phyloP scores from a whole-genome alignment of 2,797 vertebrate species.

The Miichthys miiuy region DNA sequence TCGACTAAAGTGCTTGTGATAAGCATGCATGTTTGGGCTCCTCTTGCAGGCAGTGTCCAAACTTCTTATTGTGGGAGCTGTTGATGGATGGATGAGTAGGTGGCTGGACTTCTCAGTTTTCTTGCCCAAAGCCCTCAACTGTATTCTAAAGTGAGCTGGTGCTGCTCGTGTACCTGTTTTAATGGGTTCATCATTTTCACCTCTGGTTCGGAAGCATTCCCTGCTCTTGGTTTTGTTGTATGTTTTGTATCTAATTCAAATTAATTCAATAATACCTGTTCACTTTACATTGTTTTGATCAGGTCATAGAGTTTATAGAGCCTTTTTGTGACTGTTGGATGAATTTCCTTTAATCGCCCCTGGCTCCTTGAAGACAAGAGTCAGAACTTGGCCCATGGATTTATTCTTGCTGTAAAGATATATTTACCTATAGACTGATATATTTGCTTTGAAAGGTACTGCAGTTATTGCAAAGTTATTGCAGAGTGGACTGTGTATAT shows the following conservation, averaged over 20 bases:
- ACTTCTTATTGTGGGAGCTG: slow-evolving; percentile 8
- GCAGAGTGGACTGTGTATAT: slow-evolving; percentile 77
- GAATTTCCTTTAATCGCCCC: slow-evolving; percentile 4
- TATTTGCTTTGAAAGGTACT: slow-evolving; percentile 77
- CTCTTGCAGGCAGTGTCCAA: slow-evolving; percentile 16
- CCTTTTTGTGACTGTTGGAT: slow-evolving; percentile 38
- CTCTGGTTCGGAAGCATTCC: slow-evolving; percentile 31
- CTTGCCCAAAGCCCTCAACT: slow-evolving; percentile 22
- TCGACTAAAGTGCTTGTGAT: background rate
- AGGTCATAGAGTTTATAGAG: slow-evolving; percentile 44
- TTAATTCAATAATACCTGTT: slow-evolving; percentile 30
- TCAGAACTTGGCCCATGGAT: slow-evolving; percentile 47
- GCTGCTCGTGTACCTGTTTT: slow-evolving; percentile 17
- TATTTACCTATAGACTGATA: slow-evolving; percentile 83
- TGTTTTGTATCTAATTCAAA: slow-evolving; percentile 57
- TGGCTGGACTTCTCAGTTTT: slow-evolving; percentile 24
- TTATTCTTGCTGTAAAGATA: slow-evolving; percentile 78
- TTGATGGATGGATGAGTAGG: slow-evolving; percentile 29
- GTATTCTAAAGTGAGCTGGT: slow-evolving; percentile 32
- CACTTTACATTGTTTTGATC: slow-evolving; percentile 51
- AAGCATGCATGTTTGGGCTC: slow-evolving; percentile 17
- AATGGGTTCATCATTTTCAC: slow-evolving; percentile 16
- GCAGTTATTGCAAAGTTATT: slow-evolving; percentile 64
- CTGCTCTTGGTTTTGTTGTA: slow-evolving; percentile 44
- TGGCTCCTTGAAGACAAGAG: slow-evolving; percentile 12